Percentiles rank a stretch among this genome's conserved stretches.
Conservation (phyloP, 2,797 vertebrate species). For the Sus cebifrons region DNA sequence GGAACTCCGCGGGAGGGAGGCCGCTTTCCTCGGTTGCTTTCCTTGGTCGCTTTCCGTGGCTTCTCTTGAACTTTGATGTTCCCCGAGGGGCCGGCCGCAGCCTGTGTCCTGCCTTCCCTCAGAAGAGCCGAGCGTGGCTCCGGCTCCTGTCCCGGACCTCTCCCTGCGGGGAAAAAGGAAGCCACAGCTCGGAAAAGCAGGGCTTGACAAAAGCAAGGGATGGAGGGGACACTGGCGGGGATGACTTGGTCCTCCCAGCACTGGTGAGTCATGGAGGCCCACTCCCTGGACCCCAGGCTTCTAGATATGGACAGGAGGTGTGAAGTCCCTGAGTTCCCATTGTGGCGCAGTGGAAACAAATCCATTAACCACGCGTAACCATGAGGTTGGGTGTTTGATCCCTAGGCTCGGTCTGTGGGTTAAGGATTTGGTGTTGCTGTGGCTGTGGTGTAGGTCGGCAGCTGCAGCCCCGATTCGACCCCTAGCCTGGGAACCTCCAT, state of each 20-base stretch:
- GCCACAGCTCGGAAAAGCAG: background rate
- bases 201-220: background rate
- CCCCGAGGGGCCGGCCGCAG: accelerated
- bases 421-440: too few species aligned
- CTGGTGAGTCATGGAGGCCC: background rate
- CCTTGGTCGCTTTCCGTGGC: too few species aligned
- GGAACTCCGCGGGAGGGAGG: background rate
- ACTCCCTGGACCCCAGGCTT: background rate
- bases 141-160: background rate
- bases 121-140: background rate
- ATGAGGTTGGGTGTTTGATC: too few species aligned
- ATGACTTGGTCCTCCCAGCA: background rate
- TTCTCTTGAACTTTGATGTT: background rate
- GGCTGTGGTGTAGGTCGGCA: too few species aligned
- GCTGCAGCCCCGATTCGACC: too few species aligned
- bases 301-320: background rate
- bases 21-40: background rate
- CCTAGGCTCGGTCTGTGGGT: too few species aligned
- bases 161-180: accelerated
- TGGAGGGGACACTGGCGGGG: accelerated
- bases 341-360: too few species aligned
- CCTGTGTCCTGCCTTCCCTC: background rate
- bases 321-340: background rate
- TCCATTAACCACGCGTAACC: too few species aligned
- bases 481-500: too few species aligned